Base-by-base conservation (phyloP, 30 jellyfish, hydroid and myxozoan species). In the Calvadosia cruxmelitensis region DNA sequence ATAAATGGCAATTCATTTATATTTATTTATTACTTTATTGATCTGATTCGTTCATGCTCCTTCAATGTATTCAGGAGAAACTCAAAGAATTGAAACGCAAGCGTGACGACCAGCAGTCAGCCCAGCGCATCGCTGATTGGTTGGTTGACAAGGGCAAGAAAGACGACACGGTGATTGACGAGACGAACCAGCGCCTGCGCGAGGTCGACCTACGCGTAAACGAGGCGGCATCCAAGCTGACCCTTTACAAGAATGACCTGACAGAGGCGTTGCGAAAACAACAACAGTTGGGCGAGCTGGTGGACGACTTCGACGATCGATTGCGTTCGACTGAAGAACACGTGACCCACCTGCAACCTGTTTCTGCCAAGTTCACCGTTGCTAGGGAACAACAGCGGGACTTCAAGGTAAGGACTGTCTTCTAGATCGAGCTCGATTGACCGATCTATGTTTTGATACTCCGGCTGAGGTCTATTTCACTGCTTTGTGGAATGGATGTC, bases 301-400 rank as follows among this genome's bases (percentile, higher is more conserved):
- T 86, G 0, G 86, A 86, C 7, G 84, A 71, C 32, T 67, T 86
- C 27, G 83, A 24, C 7, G 85, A 33, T 0, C 72, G 74, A 28
- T 35, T 86, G 42, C 69, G 35, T 35, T 52, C 52, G 52, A 62
- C 52, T 27, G 96, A 86, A 29, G 92, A 64, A n/a, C 31, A 52
- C 27, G 53, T 75, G 12, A 35, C 72, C 64, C 63, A 76, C 32
- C 65, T 86, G 52, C 64, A 82, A 72, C 96, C 96, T 12, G 83
- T 86, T 24, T 86, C 96, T 12, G 96, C 96, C 12, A 74, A 50
- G 32, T 86, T 78, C 57, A 33, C 85, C 25, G 86, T 66, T 33
- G 96, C 94, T 23, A 66, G 96, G 31, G 80, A 64, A 3, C 96
- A 86, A 57, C 94, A 86, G 33, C 93, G 78, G 27, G 83, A 86